Evolutionary conservation across 2,797 vertebrate genomes (phyloP).

Genomic region (Oceanodroma leucorhoa): DNA sequence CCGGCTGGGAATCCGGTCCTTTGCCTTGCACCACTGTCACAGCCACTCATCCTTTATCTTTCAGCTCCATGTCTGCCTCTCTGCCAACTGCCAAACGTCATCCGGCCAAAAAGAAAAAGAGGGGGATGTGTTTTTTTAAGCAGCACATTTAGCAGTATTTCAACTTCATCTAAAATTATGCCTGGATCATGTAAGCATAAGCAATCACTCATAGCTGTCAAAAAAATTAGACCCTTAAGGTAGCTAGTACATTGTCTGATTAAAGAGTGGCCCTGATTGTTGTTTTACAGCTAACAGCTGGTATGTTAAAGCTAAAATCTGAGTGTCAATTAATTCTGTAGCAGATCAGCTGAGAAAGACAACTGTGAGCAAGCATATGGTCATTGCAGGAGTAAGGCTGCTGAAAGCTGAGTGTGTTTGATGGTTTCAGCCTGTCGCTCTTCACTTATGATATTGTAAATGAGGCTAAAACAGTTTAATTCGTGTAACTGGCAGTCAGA

Average conservation of each 20-base stretch:
- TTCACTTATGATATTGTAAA: constrained; percentile 61
- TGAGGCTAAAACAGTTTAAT: constrained; percentile 63
- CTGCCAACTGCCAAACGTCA: background rate
- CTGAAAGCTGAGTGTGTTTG: constrained; percentile 46
- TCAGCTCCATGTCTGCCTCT: background rate
- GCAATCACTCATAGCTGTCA: constrained; percentile 32
- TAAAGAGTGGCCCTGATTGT: background rate
- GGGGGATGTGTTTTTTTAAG: background rate
- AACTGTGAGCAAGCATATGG: constrained; percentile 55
- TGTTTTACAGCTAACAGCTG: constrained; percentile 60
- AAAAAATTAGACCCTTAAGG: constrained; percentile 34
- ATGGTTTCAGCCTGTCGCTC: constrained; percentile 48
- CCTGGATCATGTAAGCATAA: background rate
- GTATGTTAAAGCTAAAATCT: constrained; percentile 60
- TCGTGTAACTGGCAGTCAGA: constrained; percentile 41
- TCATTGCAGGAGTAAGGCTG: constrained; percentile 52
- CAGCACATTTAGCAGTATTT: background rate
- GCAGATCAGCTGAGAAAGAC: constrained; percentile 65
- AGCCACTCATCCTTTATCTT: background rate
- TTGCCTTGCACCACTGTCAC: background rate
- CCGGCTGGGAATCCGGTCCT: rapidly evolving
- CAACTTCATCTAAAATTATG: background rate
- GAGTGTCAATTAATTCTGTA: constrained; percentile 65
- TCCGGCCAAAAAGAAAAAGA: background rate
- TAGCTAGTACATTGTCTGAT: constrained; percentile 32